Evolutionary conservation across 2,888 invertebrate genomes (phyloP), one percentile per base, ranked within the genome.

Genomic region (Metacarcinus magister): DNA sequence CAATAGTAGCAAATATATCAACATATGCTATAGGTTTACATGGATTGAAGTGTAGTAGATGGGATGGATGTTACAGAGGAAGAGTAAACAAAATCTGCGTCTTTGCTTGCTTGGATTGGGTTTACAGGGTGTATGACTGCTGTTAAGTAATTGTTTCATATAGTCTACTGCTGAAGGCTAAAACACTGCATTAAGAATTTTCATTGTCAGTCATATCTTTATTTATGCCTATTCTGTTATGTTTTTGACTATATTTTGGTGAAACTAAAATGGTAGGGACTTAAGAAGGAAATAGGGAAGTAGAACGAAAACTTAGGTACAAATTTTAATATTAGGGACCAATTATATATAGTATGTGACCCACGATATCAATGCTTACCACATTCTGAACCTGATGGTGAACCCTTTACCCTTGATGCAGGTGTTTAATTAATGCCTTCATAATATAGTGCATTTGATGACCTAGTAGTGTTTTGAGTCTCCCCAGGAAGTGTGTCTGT

Each of bases 401-500:
- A 87, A 32, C 28, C 87, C 87, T 87, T 39, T 87, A 13, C 87
- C 32, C 19, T 87, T 39, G 10, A 39, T 87, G 32, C 87, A 87
- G 39, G 87, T 39, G 19, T 32, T 16, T 39, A 13, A 8, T 54
- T 54, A 87, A 13, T 87, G 87, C 13, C 87, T 87, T 87, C 2
- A 28, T 39, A 8, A 19, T 87, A 39, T 87, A 87, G 87, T 39
- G 87, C 39, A 39, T n/a, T 39, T 87, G 32, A 39, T 87, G 87
- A 32, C 32, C 10, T 87, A 39, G 39, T 87, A 87, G 39, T 82
- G 82, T 87, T 19, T 87, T 75, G 32, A 28, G 39, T 87, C 87
- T 87, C 39, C 87, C 39, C 87, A 87, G 39, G 39, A 32, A 87
- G 87, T 87, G 87, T 82, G 75, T 10, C 75, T 87, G 87, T 23